Percentiles rank a stretch among this genome's conserved stretches.
Conservation (phyloP, 2,113 vertebrate species). For the Elgaria multicarinata region DNA sequence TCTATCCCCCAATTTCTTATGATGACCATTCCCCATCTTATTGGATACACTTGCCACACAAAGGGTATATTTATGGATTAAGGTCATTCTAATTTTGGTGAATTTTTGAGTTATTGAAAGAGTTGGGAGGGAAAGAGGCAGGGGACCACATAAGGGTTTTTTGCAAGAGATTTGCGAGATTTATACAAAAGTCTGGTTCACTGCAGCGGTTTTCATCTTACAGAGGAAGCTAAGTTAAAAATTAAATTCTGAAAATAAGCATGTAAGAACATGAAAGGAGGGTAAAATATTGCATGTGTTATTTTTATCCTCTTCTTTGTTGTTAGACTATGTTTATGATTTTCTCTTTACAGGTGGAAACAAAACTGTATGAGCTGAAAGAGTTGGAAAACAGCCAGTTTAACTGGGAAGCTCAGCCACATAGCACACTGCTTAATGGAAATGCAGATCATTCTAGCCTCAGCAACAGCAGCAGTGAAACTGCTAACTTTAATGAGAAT, state of each 20-base stretch:
- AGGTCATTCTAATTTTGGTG: neutral
- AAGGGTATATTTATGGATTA: neutral
- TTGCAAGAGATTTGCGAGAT: neutral
- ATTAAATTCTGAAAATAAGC: constrained; percentile 31
- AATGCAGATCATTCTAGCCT: constrained; percentile 82
- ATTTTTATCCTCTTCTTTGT: neutral
- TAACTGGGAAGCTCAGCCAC: constrained; percentile 85
- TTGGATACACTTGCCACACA: neutral
- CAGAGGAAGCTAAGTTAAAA: neutral
- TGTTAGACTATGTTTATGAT: neutral
- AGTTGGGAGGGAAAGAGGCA: neutral
- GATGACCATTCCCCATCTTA: neutral
- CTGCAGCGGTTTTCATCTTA: neutral
- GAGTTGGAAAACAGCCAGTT: constrained; percentile 85
- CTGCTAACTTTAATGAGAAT: constrained; percentile 81
- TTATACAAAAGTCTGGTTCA: neutral
- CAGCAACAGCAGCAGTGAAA: constrained; percentile 84
- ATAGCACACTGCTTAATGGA: constrained; percentile 85
- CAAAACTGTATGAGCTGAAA: constrained; percentile 88
- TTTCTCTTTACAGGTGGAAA: constrained; percentile 84
- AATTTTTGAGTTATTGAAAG: neutral
- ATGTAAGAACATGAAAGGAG: neutral
- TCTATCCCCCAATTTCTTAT: neutral
- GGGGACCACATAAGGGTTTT: neutral
- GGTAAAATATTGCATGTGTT: neutral